Evolutionary conservation across 2,113 vertebrate genomes (phyloP).

Genomic region (Oophaga pumilio): DNA sequence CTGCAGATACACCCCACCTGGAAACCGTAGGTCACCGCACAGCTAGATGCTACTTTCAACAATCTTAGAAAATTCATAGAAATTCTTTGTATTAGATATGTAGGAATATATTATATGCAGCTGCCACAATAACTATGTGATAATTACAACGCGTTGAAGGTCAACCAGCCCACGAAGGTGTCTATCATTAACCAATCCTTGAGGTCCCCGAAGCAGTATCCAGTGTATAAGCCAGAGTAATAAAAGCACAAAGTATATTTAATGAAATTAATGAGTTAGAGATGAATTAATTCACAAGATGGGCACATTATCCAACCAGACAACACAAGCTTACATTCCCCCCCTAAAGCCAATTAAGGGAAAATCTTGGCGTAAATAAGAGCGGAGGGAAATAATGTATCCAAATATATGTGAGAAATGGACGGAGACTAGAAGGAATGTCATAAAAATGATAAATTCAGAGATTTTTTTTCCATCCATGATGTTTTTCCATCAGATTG

Average conservation of each 20-base stretch:
- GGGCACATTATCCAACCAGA: constrained; percentile 9
- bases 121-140: neutral
- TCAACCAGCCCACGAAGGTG: neutral
- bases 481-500: constrained; percentile 9
- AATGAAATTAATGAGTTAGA: constrained; percentile 34
- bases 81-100: neutral
- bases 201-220: neutral
- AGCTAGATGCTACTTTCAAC: neutral
- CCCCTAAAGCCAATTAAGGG: constrained; percentile 13
- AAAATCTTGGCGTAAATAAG: constrained; percentile 6
- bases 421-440: neutral
- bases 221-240: neutral
- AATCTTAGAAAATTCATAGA: neutral
- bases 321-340: neutral
- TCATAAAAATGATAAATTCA: neutral
- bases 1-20: neutral
- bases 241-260: constrained; percentile 16
- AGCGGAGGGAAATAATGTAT: neutral
- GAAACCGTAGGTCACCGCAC: constrained; percentile 10
- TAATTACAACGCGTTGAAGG: constrained; percentile 20
- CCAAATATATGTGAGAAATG: neutral
- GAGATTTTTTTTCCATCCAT: neutral
- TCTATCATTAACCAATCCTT: constrained; percentile 4
- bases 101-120: neutral
- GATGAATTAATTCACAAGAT: constrained; percentile 22